Base-by-base conservation (phyloP, 1,140 invertebrate species). In the Hydropsyche tenuis region DNA sequence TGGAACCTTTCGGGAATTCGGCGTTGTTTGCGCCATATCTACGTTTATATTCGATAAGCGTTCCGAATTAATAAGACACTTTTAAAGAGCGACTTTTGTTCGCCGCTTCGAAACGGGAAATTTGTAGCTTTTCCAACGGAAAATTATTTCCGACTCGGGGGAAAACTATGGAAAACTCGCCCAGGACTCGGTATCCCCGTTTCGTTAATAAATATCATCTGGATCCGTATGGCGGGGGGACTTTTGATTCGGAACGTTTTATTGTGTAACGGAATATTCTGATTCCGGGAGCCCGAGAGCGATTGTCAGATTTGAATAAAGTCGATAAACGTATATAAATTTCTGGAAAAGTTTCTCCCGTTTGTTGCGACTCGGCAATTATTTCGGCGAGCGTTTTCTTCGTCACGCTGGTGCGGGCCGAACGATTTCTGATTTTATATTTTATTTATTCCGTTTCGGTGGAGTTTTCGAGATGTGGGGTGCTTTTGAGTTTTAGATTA, bases 81-180 rank as follows among this genome's bases (percentile, higher is more conserved):
- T 43, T 43, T 5, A 25, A 25, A 22, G 23, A 62, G 20, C 56
- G 56, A 14, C 20, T 62, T 62, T 62, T 62, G 56, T 62, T 62
- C n/a, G n/a, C n/a, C n/a, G n/a, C n/a, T n/a, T n/a, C n/a, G 12
- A 62, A 65, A 37, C 30, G 30, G 27, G 37, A 43, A 65, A 65
- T 65, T 70, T 56, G 68, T 56, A 70, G 68, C 30, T 25, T 53
- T 70, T 70, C 46, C 23, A n/a, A 43, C 48, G 48, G 56, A 48
- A 53, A 70, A 70, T 56, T 70, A 56, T 56, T 70, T 56, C 27
- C 51, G 63, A 37, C 30, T 37, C 23, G 20, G 12, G 12, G 27
- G 23, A 70, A 70, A 70, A 56, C 68, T 70, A 70, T 23, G 65
- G 43, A 68, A 68, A 68, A 51, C 65, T 48, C 65, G 11, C 22